A percentile compares a stretch with the other conserved stretches of the same genome.
Evolutionary conservation across 2,113 vertebrate genomes (phyloP).

Genomic region (Chionis minor): DNA sequence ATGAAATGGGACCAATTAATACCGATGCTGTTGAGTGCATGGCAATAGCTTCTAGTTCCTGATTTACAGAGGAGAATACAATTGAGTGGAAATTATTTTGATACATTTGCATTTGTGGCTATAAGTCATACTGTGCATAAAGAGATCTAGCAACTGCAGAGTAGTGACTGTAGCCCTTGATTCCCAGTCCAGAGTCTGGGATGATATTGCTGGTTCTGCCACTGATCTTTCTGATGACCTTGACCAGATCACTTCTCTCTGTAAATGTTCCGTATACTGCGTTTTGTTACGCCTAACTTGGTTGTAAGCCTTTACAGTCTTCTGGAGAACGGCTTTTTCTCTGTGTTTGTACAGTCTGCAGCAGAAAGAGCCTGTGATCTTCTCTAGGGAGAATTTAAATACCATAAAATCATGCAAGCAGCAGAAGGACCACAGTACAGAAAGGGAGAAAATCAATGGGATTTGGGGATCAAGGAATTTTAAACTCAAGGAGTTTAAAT

Average conservation of each 20-base stretch:
- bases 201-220: not conserved
- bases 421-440: not conserved
- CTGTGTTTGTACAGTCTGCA: slow-evolving; percentile 4
- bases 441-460: slow-evolving; percentile 34
- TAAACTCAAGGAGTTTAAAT: not conserved
- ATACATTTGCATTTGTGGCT: slow-evolving; percentile 49
- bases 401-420: slow-evolving; percentile 21
- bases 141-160: not conserved
- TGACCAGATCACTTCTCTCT: not conserved
- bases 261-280: not conserved
- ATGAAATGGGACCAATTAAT: slow-evolving; percentile 60
- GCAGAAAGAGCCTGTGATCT: not conserved
- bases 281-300: not conserved
- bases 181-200: not conserved
- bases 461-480: slow-evolving; percentile 35
- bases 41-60: slow-evolving; percentile 20
- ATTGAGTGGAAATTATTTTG: slow-evolving; percentile 56
- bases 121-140: slow-evolving; percentile 12
- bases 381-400: slow-evolving; percentile 33
- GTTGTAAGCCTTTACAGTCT: not conserved
- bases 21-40: slow-evolving; percentile 34
- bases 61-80: slow-evolving; percentile 47
- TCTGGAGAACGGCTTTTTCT: not conserved
- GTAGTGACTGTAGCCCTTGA: not conserved
- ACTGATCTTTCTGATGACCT: not conserved